These are phyloP conservation scores for Eriosoma lanigerum DNA, from an alignment of 1,140 invertebrate genomes.

Conservation along the genomic window DNA sequence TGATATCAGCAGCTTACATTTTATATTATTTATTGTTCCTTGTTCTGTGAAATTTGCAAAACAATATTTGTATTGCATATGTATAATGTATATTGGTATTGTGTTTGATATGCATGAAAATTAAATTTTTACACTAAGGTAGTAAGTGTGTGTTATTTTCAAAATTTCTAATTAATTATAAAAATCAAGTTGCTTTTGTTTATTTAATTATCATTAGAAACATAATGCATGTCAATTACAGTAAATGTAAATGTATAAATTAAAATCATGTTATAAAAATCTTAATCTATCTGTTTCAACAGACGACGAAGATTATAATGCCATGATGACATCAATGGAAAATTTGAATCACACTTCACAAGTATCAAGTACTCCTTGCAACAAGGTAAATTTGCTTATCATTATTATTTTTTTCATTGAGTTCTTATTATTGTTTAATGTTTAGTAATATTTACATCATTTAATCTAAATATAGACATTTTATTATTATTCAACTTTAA, in stretches of 20 bases:
- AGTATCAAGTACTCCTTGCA: slow-evolving; percentile 5
- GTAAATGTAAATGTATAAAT: not conserved
- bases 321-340: slow-evolving; percentile 35
- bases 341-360: slow-evolving; percentile 44
- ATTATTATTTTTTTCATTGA: not conserved
- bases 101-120: slow-evolving; percentile 31
- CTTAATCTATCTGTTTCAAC: slow-evolving; percentile 9
- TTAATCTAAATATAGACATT: too few species aligned
- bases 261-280: not conserved
- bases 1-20: too few species aligned
- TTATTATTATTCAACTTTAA: too few species aligned
- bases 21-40: too few species aligned
- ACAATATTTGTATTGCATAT: slow-evolving; percentile 14
- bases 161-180: slow-evolving; percentile 3
- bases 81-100: not conserved
- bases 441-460: too few species aligned
- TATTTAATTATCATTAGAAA: slow-evolving; percentile 20
- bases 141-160: slow-evolving; percentile 16
- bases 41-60: not conserved
- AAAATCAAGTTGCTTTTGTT: slow-evolving; percentile 15
- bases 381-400: slow-evolving; percentile 16
- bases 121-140: not conserved
- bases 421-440: too few species aligned
- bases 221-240: slow-evolving; percentile 14
- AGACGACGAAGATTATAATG: slow-evolving; percentile 42